These are phyloP conservation scores for Imbricaverruca yamaguchii DNA, from an alignment of 2,888 invertebrate species.

Conservation along the genomic window DNA sequence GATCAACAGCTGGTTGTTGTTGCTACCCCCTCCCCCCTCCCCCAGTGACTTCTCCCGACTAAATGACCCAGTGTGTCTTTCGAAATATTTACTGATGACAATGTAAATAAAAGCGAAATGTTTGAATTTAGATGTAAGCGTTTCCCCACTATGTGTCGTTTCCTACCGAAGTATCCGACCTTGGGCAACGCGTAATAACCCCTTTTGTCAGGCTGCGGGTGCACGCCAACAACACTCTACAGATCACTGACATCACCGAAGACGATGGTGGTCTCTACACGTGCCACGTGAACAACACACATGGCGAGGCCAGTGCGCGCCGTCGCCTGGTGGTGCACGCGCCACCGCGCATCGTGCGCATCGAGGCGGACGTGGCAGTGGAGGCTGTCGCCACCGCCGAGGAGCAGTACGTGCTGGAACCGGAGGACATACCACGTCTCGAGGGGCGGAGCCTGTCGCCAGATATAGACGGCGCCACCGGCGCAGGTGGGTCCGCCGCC, in stretches of 20 bases:
- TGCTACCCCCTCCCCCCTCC: too few relatives aligned
- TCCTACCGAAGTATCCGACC: too few relatives aligned
- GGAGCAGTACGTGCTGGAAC: not conserved
- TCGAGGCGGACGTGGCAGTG: not conserved
- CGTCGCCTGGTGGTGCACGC: not conserved
- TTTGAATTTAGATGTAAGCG: too few relatives aligned
- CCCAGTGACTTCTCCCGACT: too few relatives aligned
- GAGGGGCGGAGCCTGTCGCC: not conserved
- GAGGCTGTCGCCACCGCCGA: not conserved
- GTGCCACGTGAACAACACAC: slow-evolving; percentile 15
- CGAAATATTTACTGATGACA: too few relatives aligned
- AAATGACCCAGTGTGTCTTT: too few relatives aligned
- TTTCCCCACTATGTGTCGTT: too few relatives aligned
- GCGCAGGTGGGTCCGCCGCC: too few relatives aligned
- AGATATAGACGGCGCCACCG: not conserved
- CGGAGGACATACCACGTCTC: not conserved
- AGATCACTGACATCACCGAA: not conserved
- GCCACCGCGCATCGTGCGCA: not conserved
- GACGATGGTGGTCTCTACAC: not conserved
- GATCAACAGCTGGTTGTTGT: too few relatives aligned
- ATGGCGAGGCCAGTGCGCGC: not conserved
- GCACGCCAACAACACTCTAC: slow-evolving; percentile 8
- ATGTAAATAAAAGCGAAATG: too few relatives aligned
- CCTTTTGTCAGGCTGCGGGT: not conserved
- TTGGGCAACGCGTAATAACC: too few relatives aligned